phyloP scores from a whole-genome alignment of 2,888 invertebrate species.

The Amphipyra berbera region DNA sequence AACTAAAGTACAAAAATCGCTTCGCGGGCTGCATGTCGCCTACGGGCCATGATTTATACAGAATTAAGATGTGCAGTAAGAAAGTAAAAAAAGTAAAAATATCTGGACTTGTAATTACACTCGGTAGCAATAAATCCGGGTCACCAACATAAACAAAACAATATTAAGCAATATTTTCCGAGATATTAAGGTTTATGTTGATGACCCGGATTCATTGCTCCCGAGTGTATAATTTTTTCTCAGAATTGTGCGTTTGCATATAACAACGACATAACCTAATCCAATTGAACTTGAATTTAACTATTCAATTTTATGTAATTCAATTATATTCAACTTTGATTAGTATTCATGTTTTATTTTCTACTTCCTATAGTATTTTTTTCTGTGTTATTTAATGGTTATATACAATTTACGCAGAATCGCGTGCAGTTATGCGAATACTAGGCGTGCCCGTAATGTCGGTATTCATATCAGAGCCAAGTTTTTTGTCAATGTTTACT shows the following conservation, averaged over 20 bases:
- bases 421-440: conserved; percentile 28
- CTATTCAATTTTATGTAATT: neutral
- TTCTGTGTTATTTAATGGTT: conserved; percentile 27
- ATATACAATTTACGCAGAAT: conserved; percentile 10
- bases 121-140: too few species aligned
- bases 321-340: neutral
- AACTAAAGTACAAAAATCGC: too few species aligned
- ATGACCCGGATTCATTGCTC: too few species aligned
- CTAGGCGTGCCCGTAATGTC: conserved; percentile 2
- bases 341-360: conserved; percentile 7
- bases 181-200: too few species aligned
- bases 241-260: neutral
- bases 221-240: too few species aligned
- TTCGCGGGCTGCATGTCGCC: too few species aligned
- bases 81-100: too few species aligned
- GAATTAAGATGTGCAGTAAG: too few species aligned
- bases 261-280: neutral
- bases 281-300: neutral
- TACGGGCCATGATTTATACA: too few species aligned
- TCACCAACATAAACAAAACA: too few species aligned
- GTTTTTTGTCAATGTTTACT: neutral
- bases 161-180: too few species aligned
- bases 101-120: too few species aligned
- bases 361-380: conserved; percentile 25
- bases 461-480: conserved; percentile 1